These are phyloP conservation scores for Myxocyprinus asiaticus DNA, from an alignment of 2,113 vertebrate genomes.

Conservation along the genomic window DNA sequence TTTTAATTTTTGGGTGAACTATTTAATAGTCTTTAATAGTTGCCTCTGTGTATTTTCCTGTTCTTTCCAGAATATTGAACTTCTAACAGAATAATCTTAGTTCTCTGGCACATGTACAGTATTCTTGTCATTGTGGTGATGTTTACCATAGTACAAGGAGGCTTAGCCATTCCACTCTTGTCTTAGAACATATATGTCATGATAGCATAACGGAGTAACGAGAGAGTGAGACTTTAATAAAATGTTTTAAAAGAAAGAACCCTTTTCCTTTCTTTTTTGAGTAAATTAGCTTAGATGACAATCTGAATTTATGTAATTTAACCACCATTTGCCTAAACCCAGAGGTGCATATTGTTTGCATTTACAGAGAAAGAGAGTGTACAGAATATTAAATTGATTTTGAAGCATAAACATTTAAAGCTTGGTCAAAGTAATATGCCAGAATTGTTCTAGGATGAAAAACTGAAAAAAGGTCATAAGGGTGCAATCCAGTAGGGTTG, in stretches of 20 bases:
- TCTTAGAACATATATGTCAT: constrained; percentile 6
- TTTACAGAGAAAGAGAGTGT: not conserved
- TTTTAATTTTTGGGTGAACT: too few species aligned
- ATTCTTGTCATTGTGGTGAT: not conserved
- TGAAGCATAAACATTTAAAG: too few species aligned
- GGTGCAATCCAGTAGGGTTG: not conserved
- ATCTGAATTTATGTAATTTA: not conserved
- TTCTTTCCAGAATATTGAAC: not conserved
- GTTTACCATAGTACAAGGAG: not conserved
- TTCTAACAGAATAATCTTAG: constrained; percentile 9
- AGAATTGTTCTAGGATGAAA: too few species aligned
- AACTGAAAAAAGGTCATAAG: not conserved
- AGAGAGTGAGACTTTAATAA: not conserved
- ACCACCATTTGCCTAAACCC: not conserved
- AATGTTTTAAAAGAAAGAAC: constrained; percentile 3
- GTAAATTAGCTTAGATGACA: not conserved
- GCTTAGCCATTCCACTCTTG: not conserved
- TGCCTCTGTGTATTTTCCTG: constrained; percentile 13
- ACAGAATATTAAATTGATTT: too few species aligned
- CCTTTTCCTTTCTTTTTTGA: not conserved
- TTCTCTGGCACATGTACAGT: constrained; percentile 48
- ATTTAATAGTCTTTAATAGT: not conserved
- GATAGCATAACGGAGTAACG: not conserved
- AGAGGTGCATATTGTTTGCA: not conserved
- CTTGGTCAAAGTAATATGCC: too few species aligned